Percentiles rank a stretch among this genome's conserved stretches.
Evolutionary conservation across 2,113 vertebrate genomes (phyloP).

Genomic region (Pelobates fuscus): DNA sequence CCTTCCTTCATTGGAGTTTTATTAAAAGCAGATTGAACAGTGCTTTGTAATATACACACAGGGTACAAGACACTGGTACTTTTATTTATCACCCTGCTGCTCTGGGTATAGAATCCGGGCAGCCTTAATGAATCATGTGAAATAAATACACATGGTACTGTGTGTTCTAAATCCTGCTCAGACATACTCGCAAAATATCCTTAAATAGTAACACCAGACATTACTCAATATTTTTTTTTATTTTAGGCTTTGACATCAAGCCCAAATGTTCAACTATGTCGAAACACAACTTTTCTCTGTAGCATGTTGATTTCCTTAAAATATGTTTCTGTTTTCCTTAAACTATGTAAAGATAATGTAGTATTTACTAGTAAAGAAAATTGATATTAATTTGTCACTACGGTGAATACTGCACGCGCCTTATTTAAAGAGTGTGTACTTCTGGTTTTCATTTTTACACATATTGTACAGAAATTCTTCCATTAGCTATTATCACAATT

Average conservation of each 20-base stretch:
- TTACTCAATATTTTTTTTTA: conserved; percentile 40
- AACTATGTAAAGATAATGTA: too few species aligned
- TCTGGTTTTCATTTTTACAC: too few species aligned
- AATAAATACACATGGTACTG: conserved; percentile 23
- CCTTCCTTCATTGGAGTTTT: background rate
- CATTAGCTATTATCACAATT: too few species aligned
- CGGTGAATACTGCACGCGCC: too few species aligned
- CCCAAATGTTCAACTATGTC: conserved; percentile 14
- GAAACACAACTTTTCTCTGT: conserved; percentile 2
- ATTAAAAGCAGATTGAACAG: background rate
- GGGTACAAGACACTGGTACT: background rate
- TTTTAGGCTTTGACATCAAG: conserved; percentile 3
- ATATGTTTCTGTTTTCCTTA: too few species aligned
- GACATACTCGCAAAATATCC: conserved; percentile 26
- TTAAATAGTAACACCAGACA: conserved; percentile 48
- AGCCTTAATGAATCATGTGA: conserved; percentile 34
- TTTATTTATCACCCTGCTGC: background rate
- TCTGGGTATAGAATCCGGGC: background rate
- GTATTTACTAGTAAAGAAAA: too few species aligned
- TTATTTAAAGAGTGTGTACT: too few species aligned
- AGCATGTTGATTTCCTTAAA: background rate
- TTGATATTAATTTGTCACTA: too few species aligned
- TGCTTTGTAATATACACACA: background rate
- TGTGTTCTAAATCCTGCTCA: conserved; percentile 32
- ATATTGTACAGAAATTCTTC: too few species aligned